Base-by-base conservation (phyloP, 2,888 invertebrate species). In the Acrocyrtus sp. region DNA sequence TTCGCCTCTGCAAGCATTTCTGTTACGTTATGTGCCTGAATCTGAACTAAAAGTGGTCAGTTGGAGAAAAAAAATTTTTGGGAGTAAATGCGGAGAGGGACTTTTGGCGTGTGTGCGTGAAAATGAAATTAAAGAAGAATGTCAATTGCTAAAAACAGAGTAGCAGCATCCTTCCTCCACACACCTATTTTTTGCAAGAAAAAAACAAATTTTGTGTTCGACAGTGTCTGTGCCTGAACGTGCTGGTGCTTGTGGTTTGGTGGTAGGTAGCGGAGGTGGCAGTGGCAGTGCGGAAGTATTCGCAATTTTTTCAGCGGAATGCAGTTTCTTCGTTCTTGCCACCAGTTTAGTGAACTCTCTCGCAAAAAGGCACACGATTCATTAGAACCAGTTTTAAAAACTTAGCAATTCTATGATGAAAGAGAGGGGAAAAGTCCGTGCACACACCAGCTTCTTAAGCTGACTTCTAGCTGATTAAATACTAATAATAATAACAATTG, bases 261-360 rank as follows among this genome's bases (percentile, higher is more conserved):
- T n/a, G n/a, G n/a, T n/a, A n/a, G n/a, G n/a, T n/a, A n/a, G n/a
- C n/a, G n/a, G n/a, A n/a, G 5, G 34, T 34, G 34, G 34, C 34
- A 34, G 34, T 34, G 5, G 34, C 12, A 34, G 34, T 72, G 63
- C 70, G 70, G 70, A 72, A 72, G 70, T 72, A 45, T 47, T 48
- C 63, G 39, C 63, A 17, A n/a, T 51, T 58, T 24, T 56, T 17
- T 24, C 51, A 15, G 54, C 54, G 69, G 62, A 72, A 72, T 72
- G 63, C 63, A 63, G 57, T 26, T 57, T 15, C 17, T 58, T 41
- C 29, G 47, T 27, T 58, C 15, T 12, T 60, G 43, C 34, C 29
- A 72, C 72, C 72, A 72, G 72, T 72, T 72, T 72, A 72, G 43
- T 72, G 72, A 72, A 72, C 72, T 60, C 56, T 62, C 57, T 60